A percentile compares a stretch with the other conserved stretches of the same genome.
These are phyloP conservation scores for Nansenia antarctica DNA, from an alignment of 2,113 vertebrate genomes.

Conservation along the genomic window DNA sequence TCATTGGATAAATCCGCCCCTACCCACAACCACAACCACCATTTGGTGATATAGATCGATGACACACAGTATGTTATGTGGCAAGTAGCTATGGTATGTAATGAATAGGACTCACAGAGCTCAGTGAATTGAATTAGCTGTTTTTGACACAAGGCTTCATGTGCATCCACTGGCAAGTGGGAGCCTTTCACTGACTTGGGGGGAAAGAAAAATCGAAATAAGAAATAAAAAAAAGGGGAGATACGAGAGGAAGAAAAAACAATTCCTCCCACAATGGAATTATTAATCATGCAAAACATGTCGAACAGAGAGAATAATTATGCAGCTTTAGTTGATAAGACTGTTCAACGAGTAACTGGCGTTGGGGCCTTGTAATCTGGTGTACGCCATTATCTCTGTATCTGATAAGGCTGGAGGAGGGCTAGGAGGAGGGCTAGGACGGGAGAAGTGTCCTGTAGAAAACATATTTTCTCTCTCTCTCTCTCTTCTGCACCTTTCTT, in stretches of 20 bases:
- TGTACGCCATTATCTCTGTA: constrained; percentile 41
- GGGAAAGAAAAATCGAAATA: background rate
- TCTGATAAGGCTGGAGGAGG: constrained; percentile 38
- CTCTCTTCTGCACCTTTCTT: background rate
- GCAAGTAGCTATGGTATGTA: too few species aligned
- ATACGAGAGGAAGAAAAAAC: background rate
- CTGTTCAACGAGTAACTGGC: constrained; percentile 38
- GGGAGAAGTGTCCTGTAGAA: background rate
- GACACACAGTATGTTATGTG: too few species aligned
- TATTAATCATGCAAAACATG: constrained; percentile 46
- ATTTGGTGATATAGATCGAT: too few species aligned
- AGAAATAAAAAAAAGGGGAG: background rate
- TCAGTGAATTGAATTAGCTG: too few species aligned
- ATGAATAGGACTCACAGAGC: too few species aligned
- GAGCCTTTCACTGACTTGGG: background rate
- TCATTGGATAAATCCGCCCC: too few species aligned
- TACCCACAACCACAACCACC: too few species aligned
- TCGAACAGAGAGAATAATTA: constrained; percentile 44
- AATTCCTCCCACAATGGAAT: constrained; percentile 22
- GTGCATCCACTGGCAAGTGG: background rate
- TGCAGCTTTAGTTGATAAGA: constrained; percentile 41
- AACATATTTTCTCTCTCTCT: too few species aligned
- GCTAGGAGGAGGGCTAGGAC: background rate
- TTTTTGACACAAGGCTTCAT: too few species aligned
- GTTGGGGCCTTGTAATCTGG: constrained; percentile 33